Base-by-base conservation (phyloP, 2,113 vertebrate genomes). In the Anguilla rostrata region DNA sequence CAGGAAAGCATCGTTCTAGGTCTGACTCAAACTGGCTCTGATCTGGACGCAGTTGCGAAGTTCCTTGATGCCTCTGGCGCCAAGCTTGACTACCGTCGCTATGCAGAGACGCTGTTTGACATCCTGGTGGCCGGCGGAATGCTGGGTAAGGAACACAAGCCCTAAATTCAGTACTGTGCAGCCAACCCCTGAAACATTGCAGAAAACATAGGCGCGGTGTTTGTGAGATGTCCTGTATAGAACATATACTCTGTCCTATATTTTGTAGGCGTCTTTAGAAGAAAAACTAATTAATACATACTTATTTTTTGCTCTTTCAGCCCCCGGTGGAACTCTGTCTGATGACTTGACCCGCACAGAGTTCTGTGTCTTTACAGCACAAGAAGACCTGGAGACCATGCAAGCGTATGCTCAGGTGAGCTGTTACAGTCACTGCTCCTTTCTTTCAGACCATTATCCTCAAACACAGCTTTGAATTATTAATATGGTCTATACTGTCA, bases 1-100 rank as follows among this genome's bases (percentile, higher is more conserved):
- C 98, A 99, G 96, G 98, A 99, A 97, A 98, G 97, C 95, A 99
- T 99, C 95, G 98, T 99, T 96, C 98, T 99, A 98, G 98, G 98
- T 96, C 97, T 99, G 98, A 99, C 96, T 88, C 98, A 99, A 97
- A 98, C 98, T 95, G 98, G 98, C 95, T 96, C 96, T 95, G 98
- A 99, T 92, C 98, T 99, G 97, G 98, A 99, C 95, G 98, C 98
- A 87, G 98, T 99, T 87, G 98, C 98, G 75, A 99, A 99, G 94
- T 99, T 99, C 95, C 98, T 99, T 91, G 98, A 99, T 97, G 97
- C 98, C 94, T 98, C 98, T 96, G 98, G 98, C 91, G 97, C 97
- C 94, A 99, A 99, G 94, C 98, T 99, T 91, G 98, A 99, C 95
- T 99, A 99, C 94, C 98, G 98, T 88, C 98, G 98, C 90, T 99